These are phyloP conservation scores for Dolichallabes microphthalmus DNA, from an alignment of 2,113 vertebrate genomes.

Conservation along the genomic window DNA sequence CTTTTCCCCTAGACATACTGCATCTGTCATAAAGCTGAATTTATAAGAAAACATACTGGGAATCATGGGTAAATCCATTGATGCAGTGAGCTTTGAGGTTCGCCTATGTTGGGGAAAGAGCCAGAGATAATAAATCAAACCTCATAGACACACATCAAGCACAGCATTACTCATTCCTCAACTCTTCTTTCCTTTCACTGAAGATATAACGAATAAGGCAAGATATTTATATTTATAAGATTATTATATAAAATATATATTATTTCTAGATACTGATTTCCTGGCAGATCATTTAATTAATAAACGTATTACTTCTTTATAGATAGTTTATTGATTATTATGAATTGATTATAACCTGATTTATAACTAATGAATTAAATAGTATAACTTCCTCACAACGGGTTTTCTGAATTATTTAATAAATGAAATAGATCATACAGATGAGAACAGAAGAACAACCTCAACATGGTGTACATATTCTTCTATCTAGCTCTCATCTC, in stretches of 20 bases:
- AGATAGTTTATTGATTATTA: neutral
- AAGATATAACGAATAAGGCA: no score
- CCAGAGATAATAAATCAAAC: slow-evolving; percentile 81
- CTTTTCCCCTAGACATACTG: neutral
- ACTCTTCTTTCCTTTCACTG: slow-evolving; percentile 13
- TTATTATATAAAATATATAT: neutral
- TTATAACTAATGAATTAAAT: neutral
- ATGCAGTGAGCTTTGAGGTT: slow-evolving; percentile 65
- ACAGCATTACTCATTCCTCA: slow-evolving; percentile 63
- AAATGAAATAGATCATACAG: neutral
- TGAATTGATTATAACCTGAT: neutral
- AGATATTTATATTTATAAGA: neutral
- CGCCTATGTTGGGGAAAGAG: slow-evolving; percentile 66
- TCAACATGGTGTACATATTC: neutral
- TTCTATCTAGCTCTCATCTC: neutral
- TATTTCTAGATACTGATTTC: neutral
- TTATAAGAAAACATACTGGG: slow-evolving; percentile 55
- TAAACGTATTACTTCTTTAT: neutral
- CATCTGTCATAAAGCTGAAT: slow-evolving; percentile 22
- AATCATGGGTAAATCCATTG: slow-evolving; percentile 57
- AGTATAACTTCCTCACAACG: neutral
- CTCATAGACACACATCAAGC: slow-evolving; percentile 75
- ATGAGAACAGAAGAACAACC: neutral
- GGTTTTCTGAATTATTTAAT: neutral
- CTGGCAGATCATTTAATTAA: neutral